These are phyloP conservation scores for Drosophila silvestris DNA, from an alignment of 2,888 invertebrate genomes.

Conservation along the genomic window DNA sequence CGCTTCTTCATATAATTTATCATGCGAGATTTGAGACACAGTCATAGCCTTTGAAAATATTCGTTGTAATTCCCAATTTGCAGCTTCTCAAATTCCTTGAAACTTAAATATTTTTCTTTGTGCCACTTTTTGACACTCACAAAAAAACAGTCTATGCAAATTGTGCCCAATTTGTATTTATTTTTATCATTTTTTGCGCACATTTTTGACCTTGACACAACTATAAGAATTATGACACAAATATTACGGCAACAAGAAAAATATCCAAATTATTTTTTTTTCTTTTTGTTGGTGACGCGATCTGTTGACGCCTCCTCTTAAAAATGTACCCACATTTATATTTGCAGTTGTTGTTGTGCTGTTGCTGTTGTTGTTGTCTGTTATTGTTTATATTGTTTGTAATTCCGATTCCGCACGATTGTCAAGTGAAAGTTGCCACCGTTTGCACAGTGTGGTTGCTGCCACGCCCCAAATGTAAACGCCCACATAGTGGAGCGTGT, in stretches of 20 bases:
- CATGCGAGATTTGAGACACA: neutral
- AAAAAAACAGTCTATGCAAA: conserved; percentile 19
- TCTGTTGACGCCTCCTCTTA: conserved; percentile 53
- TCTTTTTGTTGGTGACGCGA: conserved; percentile 36
- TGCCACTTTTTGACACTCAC: conserved; percentile 8
- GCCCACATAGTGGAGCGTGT: conserved; percentile 47
- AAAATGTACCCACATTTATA: conserved; percentile 44
- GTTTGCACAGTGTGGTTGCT: conserved; percentile 41
- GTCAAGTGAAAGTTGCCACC: conserved; percentile 76
- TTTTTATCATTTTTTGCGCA: conserved; percentile 1
- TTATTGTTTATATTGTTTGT: conserved; percentile 49
- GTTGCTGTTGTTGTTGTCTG: conserved; percentile 23
- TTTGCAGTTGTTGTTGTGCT: conserved; percentile 32
- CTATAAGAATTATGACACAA: conserved; percentile 60
- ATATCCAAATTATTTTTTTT: conserved; percentile 12
- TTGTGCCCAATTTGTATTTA: conserved; percentile 19
- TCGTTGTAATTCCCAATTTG: neutral
- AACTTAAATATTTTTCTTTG: neutral
- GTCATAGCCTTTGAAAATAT: neutral
- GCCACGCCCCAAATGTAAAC: conserved; percentile 59
- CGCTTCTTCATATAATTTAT: neutral
- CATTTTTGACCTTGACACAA: conserved; percentile 58
- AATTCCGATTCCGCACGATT: conserved; percentile 69
- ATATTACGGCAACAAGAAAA: conserved; percentile 49
- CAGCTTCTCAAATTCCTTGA: neutral